Conservation (phyloP, 2,113 vertebrate genomes). For the Sclerurus mexicanus region DNA sequence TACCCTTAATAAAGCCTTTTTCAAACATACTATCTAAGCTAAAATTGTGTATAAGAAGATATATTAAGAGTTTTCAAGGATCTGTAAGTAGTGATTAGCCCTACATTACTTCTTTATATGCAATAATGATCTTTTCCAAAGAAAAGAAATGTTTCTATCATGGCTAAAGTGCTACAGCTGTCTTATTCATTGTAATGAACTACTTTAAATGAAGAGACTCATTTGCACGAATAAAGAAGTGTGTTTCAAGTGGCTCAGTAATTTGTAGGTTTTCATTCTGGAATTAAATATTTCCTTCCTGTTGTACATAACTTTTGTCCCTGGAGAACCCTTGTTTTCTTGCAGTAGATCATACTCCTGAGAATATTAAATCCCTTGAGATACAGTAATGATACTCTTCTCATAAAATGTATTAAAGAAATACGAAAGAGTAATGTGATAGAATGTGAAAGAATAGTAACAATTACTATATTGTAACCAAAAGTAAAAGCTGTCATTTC, state of each 20-base stretch:
- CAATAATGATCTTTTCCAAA: neutral
- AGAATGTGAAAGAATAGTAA: neutral
- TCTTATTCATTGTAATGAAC: constrained; percentile 38
- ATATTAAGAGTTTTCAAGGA: neutral
- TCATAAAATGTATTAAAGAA: neutral
- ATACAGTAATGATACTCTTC: neutral
- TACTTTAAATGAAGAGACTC: constrained; percentile 35
- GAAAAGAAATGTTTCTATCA: constrained; percentile 5
- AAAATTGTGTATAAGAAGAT: neutral
- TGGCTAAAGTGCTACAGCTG: constrained; percentile 17
- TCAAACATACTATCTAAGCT: neutral
- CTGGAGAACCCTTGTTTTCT: neutral
- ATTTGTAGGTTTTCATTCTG: constrained; percentile 27
- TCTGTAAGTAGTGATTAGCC: neutral
- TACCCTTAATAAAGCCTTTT: neutral
- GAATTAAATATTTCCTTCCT: constrained; percentile 29
- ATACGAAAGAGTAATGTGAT: neutral
- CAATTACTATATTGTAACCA: neutral
- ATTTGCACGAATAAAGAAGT: constrained; percentile 28
- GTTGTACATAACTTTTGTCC: neutral
- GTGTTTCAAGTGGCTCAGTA: constrained; percentile 37
- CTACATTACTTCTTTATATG: neutral
- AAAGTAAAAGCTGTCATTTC: neutral
- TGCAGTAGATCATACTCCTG: neutral
- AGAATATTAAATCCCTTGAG: neutral